Base-by-base conservation (phyloP, 2,113 vertebrate species). In the Sisor rabdophorus region DNA sequence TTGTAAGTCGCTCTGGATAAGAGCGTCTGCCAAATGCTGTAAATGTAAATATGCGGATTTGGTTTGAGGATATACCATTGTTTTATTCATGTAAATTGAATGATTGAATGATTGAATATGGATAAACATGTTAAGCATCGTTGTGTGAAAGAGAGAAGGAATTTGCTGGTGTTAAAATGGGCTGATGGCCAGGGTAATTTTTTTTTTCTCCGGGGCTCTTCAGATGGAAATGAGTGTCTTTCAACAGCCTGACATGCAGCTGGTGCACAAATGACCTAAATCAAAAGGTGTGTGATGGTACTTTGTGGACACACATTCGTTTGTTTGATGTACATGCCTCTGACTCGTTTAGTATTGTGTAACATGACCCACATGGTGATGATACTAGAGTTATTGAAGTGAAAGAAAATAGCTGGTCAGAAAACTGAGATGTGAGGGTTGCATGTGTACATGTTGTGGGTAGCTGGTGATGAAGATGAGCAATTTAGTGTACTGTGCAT, bases 201-300 rank as follows among this genome's bases (percentile, higher is more conserved):
- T 78, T 74, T 76, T 71, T 69, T 73, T 74, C 77, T 83, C 61
- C 61, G 30, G 13, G 44, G 22, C 81, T 60, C 75, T 83, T 83
- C 56, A 77, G 64, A 77, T 83, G 74, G 75, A 78, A 77, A 80
- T 80, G 75, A 83, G 75, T 60, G 28, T 70, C 64, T 28, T 79
- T 81, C 72, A 67, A 53, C 50, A 61, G 67, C 36, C 63, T 71
- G 82, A 73, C 77, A 52, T 76, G 58, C 73, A 73, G 73, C 73
- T 36, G 56, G 56, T 79, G 72, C 60, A 67, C 60, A 63, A 53
- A 79, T 80, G 76, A 79, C 76, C 70, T 58, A 82, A 82, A 82
- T 80, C 56, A 20, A 58, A 54, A 63, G 61, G 26, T 71, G 67
- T 67, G 75, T 63, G 28, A 40, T 71, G 52, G 28, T 36, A 26